Percentiles rank a stretch among this genome's conserved stretches.
phyloP scores from a whole-genome alignment of 2,113 vertebrate species.

The Dasypus novemcinctus region DNA sequence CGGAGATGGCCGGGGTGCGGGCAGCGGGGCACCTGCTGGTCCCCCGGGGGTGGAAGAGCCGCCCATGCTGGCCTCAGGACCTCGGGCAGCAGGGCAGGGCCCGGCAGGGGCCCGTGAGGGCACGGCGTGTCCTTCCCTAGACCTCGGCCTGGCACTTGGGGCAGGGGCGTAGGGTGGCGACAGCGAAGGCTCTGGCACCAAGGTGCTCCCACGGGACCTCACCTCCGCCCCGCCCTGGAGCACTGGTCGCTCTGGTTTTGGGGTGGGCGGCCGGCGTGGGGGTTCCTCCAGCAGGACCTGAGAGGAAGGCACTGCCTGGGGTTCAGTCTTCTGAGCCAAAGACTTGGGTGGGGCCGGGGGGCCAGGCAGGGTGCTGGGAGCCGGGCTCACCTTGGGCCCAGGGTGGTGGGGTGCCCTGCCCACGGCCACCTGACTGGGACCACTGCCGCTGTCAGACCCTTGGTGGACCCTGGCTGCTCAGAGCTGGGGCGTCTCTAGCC shows the following conservation, averaged over 20 bases:
- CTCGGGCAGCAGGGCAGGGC: slow-evolving; percentile 57
- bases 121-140: not conserved
- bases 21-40: not conserved
- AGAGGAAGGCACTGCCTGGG: not conserved
- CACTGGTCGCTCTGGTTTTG: not conserved
- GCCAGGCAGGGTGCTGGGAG: not conserved
- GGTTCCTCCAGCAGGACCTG: not conserved
- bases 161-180: too few relatives aligned
- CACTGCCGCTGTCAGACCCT: too few relatives aligned
- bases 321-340: not conserved
- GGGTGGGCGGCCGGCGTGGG: not conserved
- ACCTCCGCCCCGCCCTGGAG: not conserved
- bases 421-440: not conserved
- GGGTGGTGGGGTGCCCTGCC: rapidly evolving
- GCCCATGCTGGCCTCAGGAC: not conserved
- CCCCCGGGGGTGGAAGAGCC: not conserved
- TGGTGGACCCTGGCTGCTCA: not conserved
- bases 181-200: not conserved
- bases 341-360: not conserved
- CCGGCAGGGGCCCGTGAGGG: not conserved
- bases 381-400: not conserved
- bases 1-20: not conserved
- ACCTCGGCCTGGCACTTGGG: not conserved
- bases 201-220: not conserved
- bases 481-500: not conserved